These are phyloP conservation scores for Acleris laterana DNA, from an alignment of 2,888 invertebrate species.

Conservation along the genomic window DNA sequence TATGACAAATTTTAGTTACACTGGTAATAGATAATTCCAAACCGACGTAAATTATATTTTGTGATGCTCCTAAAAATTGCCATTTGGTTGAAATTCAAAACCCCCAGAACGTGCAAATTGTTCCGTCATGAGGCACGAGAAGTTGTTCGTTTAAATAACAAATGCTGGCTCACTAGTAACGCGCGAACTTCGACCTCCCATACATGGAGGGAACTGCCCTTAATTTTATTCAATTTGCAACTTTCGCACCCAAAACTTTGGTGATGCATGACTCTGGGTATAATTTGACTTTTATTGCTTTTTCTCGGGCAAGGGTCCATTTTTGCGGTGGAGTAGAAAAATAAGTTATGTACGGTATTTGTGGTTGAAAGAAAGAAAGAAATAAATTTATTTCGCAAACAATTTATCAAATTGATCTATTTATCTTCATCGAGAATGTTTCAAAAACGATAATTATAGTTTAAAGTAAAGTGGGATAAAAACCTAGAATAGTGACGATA, in stretches of 20 bases:
- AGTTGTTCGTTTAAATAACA: slow-evolving; percentile 28
- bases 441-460: too few relatives aligned
- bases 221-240: slow-evolving; percentile 82
- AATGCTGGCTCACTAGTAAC: slow-evolving; percentile 30
- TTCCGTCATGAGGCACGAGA: slow-evolving; percentile 17
- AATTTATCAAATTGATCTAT: too few relatives aligned
- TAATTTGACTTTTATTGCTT: slow-evolving; percentile 81
- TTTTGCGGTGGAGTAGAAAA: slow-evolving; percentile 56
- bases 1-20: too few relatives aligned
- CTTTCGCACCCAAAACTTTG: slow-evolving; percentile 78
- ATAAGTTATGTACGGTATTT: background rate
- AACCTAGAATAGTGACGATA: too few relatives aligned
- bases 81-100: background rate
- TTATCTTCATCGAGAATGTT: too few relatives aligned
- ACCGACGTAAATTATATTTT: too few relatives aligned
- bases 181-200: slow-evolving; percentile 32
- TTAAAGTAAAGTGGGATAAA: too few relatives aligned
- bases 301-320: slow-evolving; percentile 62
- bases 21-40: too few relatives aligned
- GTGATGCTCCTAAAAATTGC: too few relatives aligned
- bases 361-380: too few relatives aligned
- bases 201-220: slow-evolving; percentile 54
- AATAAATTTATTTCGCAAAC: too few relatives aligned
- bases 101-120: background rate
- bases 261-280: slow-evolving; percentile 78